Evolutionary conservation across 2,113 vertebrate species (phyloP).

Genomic region (Barnardius zonarius): DNA sequence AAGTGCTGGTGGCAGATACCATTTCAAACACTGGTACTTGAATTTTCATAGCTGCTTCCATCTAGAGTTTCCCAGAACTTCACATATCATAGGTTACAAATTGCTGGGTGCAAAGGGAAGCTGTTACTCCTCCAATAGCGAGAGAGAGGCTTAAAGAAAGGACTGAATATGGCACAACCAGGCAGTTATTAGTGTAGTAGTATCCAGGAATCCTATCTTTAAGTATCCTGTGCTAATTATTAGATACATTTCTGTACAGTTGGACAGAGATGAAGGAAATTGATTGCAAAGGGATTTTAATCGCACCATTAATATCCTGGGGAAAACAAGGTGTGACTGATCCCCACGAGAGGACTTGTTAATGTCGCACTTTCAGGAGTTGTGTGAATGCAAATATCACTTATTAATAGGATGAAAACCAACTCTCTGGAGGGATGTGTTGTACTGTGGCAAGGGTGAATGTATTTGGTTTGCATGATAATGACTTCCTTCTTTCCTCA

Average conservation of each 20-base stretch:
- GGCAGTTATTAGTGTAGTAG: neutral
- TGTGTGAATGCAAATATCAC: neutral
- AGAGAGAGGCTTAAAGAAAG: neutral
- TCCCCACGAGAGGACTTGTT: neutral
- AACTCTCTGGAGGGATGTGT: neutral
- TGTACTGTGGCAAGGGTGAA: neutral
- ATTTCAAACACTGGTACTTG: neutral
- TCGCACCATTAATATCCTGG: neutral
- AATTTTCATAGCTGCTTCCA: neutral
- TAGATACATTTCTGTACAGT: neutral
- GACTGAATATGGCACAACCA: neutral
- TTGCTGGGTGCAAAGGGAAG: neutral
- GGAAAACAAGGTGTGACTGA: neutral
- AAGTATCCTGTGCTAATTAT: neutral
- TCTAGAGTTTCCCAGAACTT: neutral
- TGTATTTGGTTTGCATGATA: neutral
- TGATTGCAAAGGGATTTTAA: constrained; percentile 6
- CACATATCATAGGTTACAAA: neutral
- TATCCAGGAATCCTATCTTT: neutral
- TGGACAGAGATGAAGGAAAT: constrained; percentile 1
- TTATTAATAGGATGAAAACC: constrained; percentile 9
- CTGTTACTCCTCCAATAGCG: neutral
- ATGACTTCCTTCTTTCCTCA: neutral
- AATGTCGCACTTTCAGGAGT: neutral
- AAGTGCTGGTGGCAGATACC: neutral